These are phyloP conservation scores for Hypanus sabinus DNA, from an alignment of 2,113 vertebrate species.

Conservation along the genomic window DNA sequence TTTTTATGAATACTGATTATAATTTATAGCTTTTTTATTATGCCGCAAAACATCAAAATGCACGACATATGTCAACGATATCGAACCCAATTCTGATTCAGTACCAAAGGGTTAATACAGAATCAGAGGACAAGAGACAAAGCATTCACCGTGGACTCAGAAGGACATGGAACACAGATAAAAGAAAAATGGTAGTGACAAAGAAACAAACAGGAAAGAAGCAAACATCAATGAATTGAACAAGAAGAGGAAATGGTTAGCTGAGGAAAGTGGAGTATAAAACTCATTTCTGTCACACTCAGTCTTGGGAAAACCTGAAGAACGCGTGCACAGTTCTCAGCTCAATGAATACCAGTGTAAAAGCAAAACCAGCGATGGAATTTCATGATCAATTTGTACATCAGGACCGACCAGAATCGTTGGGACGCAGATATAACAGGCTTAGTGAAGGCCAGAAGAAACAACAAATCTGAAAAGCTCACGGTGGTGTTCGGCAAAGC, in stretches of 20 bases:
- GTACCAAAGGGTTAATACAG: not conserved
- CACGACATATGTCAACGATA: too few relatives aligned
- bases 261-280: not conserved
- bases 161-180: not conserved
- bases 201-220: not conserved
- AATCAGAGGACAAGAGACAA: not conserved
- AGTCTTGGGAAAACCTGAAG: not conserved
- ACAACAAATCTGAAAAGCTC: constrained; percentile 41
- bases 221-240: not conserved
- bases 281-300: not conserved
- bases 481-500: constrained; percentile 54
- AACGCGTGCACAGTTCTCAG: not conserved
- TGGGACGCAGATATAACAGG: not conserved
- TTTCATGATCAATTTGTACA: not conserved
- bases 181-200: not conserved
- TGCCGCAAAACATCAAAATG: too few relatives aligned
- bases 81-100: not conserved
- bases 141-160: not conserved
- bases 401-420: too few relatives aligned
- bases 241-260: not conserved
- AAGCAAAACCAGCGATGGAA: not conserved
- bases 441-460: not conserved
- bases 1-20: too few relatives aligned
- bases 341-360: not conserved
- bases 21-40: too few relatives aligned